These are phyloP conservation scores for Protosalanx chinensis DNA, from an alignment of 2,797 vertebrate species.

Conservation along the genomic window DNA sequence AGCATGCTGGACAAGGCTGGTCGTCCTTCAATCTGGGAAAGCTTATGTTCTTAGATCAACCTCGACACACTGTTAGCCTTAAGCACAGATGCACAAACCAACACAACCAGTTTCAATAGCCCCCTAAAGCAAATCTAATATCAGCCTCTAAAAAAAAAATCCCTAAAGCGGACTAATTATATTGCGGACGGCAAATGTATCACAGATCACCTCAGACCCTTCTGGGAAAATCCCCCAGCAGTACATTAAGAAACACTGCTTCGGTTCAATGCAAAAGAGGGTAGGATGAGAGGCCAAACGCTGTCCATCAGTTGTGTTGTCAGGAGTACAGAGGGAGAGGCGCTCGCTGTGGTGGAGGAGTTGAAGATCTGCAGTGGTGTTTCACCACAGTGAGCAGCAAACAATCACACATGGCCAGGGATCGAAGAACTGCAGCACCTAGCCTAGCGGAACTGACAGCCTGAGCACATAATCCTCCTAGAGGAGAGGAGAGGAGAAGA, in stretches of 20 bases:
- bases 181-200: too few species aligned
- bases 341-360: not conserved
- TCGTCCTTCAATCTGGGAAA: constrained; percentile 27
- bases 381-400: constrained; percentile 10
- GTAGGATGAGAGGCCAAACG: not conserved
- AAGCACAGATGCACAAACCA: constrained; percentile 18
- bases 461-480: constrained; percentile 7
- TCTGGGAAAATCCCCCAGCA: too few species aligned
- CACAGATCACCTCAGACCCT: too few species aligned
- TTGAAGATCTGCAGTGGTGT: not conserved
- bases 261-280: not conserved
- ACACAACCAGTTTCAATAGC: constrained; percentile 24
- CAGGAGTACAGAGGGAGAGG: not conserved
- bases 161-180: not conserved
- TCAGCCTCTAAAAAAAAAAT: not conserved
- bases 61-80: not conserved
- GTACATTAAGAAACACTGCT: too few species aligned
- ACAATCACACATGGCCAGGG: not conserved
- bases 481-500: not conserved
- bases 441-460: constrained; percentile 2
- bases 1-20: constrained; percentile 24
- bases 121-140: constrained; percentile 1
- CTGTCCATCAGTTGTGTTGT: too few species aligned
- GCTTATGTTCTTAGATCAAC: constrained; percentile 26
- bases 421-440: constrained; percentile 2